Conservation (phyloP, 2,113 vertebrate species). For the Pseudonaja textilis region DNA sequence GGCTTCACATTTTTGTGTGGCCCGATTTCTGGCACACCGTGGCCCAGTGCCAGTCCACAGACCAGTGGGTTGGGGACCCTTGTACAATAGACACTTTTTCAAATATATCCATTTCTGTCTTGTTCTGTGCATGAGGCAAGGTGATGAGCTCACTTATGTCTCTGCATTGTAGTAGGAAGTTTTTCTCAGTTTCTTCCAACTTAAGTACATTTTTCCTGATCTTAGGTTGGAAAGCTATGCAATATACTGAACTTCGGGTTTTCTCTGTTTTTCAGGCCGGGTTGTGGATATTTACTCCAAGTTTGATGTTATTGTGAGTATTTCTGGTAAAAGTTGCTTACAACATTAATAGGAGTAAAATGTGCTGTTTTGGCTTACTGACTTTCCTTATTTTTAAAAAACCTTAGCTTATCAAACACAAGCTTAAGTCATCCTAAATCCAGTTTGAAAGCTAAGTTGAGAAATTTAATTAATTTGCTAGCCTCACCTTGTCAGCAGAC, state of each 20-base stretch:
- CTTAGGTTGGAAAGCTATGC: neutral
- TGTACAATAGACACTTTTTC: neutral
- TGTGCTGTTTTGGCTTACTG: neutral
- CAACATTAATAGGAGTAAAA: neutral
- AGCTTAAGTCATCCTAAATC: neutral
- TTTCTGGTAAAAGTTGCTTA: neutral
- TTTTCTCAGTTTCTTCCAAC: neutral
- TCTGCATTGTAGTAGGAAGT: neutral
- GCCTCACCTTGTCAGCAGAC: neutral
- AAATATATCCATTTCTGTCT: neutral
- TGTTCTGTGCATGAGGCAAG: neutral
- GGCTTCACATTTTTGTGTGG: no score
- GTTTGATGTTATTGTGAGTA: slow-evolving; percentile 97
- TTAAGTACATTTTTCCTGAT: neutral
- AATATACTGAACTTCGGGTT: neutral
- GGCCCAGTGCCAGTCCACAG: no score
- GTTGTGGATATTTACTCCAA: slow-evolving; percentile 98
- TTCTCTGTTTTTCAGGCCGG: slow-evolving; percentile 73
- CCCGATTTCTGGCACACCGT: no score
- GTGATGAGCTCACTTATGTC: neutral
- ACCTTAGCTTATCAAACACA: neutral
- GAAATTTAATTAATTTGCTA: neutral
- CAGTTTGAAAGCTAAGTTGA: neutral
- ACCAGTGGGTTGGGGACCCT: no score
- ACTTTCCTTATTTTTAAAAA: neutral